A percentile compares a stretch with the other conserved stretches of the same genome.
phyloP scores from a whole-genome alignment of 1,140 invertebrate genomes.

The Mactra quadrangularis region DNA sequence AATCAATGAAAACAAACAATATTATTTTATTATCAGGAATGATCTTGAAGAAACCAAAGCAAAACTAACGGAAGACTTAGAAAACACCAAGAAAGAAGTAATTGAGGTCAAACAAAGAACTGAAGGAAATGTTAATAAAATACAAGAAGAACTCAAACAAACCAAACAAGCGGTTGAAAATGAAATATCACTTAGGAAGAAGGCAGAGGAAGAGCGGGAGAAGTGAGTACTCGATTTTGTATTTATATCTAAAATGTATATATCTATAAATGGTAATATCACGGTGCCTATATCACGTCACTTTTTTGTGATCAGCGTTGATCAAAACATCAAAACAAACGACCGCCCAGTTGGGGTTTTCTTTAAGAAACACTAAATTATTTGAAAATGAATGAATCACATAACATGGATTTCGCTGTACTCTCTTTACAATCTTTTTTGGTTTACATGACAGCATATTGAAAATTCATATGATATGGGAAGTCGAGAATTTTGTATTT shows the following conservation, averaged over 20 bases:
- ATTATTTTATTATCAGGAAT: too few relatives aligned
- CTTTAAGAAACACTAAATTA: not conserved
- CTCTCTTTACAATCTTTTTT: too few relatives aligned
- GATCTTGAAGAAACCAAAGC: too few relatives aligned
- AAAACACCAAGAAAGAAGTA: constrained; percentile 8
- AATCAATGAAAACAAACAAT: not conserved
- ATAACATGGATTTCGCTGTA: too few relatives aligned
- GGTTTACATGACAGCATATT: too few relatives aligned
- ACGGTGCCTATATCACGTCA: not conserved
- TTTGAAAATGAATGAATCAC: not conserved
- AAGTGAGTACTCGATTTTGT: not conserved
- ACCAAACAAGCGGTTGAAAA: not conserved
- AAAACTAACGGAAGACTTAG: not conserved
- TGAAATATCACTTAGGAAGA: not conserved
- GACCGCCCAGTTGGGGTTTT: not conserved
- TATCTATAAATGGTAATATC: too few relatives aligned
- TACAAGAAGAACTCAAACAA: constrained; percentile 16
- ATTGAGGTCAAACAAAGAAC: not conserved
- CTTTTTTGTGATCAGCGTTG: not conserved
- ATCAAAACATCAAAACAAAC: not conserved
- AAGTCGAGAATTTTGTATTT: too few relatives aligned
- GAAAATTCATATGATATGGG: too few relatives aligned
- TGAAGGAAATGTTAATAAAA: constrained; percentile 11
- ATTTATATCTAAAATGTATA: not conserved
- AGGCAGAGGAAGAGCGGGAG: constrained; percentile 31